Base-by-base conservation (phyloP, 2,888 invertebrate species). In the Lasioglossum malachurum region DNA sequence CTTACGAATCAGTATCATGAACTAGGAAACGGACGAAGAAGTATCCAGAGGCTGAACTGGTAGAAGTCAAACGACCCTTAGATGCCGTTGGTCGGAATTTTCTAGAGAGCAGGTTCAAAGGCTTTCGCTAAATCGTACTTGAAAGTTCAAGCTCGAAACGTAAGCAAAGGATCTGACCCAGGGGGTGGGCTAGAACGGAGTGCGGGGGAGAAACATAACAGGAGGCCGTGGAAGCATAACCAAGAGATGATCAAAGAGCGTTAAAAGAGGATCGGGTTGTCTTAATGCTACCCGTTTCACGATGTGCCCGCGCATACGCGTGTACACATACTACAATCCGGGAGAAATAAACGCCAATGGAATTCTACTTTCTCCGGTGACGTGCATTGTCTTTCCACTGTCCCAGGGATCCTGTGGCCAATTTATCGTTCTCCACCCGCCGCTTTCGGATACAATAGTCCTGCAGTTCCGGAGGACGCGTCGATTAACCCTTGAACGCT, bases 191-290 rank as follows among this genome's bases (percentile, higher is more conserved):
- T 49, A 38, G 67, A 67, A 35, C 57, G 78, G 75, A 49, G 57
- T 16, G 12, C 38, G 46, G 75, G n/a, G 78, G 72, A 75, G 87
- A 84, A 87, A 78, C 86, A 86, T 87, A 89, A 86, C 87, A 83
- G 80, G 79, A 88, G 79, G 83, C 74, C 87, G 87, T 90, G 88
- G 89, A 92, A 90, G 88, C 88, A 87, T 85, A 91, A 85, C 77
- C 87, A 84, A 80, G 83, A 82, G 83, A 91, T 91, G 92, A 93
- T 91, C 89, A 93, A 92, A 91, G 88, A 92, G 89, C 87, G 89
- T 90, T 91, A 89, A 91, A 90, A 91, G 87, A 88, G 90, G 91
- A 89, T 91, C 88, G 87, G 84, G 84, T 87, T 85, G 90, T 84
- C 87, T 86, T 87, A 87, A 79, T 78, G 88, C 91, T 91, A 89